Evolutionary conservation across 2,113 vertebrate species (phyloP).

Genomic region (Galbula dea): DNA sequence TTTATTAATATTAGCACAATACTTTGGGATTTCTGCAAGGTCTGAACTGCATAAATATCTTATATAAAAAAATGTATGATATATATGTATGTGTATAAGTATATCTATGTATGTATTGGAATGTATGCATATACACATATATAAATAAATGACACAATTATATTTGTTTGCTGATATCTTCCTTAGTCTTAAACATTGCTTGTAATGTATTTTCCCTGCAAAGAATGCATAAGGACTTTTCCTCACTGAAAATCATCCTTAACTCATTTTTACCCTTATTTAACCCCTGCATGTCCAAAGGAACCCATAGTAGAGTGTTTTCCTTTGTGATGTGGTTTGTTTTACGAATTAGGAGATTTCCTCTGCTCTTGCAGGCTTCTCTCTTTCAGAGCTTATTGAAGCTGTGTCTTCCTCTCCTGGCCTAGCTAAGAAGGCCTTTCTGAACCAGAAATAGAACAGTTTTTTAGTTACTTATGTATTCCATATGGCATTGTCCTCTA

Average conservation of each 20-base stretch:
- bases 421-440: background rate
- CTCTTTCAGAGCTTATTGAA: background rate
- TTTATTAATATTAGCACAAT: background rate
- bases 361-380: background rate
- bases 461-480: background rate
- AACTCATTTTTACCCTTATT: background rate
- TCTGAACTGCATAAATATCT: background rate
- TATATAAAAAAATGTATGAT: background rate
- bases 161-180: background rate
- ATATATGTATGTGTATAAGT: background rate
- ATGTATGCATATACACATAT: background rate
- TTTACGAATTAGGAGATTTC: background rate
- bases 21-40: background rate
- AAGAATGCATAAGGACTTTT: background rate
- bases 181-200: background rate
- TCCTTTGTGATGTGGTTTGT: background rate
- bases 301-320: background rate
- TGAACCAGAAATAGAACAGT: background rate
- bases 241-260: background rate
- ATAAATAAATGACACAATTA: background rate
- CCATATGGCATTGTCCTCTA: accelerated
- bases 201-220: background rate
- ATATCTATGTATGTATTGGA: background rate
- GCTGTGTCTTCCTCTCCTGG: background rate
- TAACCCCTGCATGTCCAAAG: background rate